Conservation (phyloP, 2,797 vertebrate genomes). For the Crocodylus rhombifer region DNA sequence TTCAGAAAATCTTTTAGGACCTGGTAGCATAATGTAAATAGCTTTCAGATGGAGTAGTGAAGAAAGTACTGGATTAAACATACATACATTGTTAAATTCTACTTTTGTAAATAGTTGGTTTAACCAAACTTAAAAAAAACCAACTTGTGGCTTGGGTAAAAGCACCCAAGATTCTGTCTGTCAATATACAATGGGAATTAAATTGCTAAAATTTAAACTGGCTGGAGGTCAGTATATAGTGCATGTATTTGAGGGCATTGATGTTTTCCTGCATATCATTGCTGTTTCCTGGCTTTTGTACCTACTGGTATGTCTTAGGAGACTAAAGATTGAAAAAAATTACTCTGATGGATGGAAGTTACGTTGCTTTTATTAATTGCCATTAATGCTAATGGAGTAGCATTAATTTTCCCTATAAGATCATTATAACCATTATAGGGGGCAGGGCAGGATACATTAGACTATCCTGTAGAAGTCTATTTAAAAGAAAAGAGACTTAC, state of each 20-base stretch:
- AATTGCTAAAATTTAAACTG: too few relatives aligned
- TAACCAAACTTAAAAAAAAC: neutral
- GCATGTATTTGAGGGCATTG: neutral
- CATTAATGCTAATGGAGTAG: neutral
- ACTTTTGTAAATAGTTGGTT: neutral
- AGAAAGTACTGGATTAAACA: neutral
- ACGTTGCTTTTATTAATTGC: neutral
- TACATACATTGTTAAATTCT: neutral
- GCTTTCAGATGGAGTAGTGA: neutral
- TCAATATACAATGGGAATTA: neutral
- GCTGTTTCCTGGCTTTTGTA: neutral
- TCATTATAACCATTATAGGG: neutral
- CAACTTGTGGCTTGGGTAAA: neutral
- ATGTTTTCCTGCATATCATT: neutral
- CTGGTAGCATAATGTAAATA: neutral
- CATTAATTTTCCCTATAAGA: neutral
- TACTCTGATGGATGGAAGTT: neutral
- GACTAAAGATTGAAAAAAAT: neutral
- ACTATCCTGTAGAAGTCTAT: neutral
- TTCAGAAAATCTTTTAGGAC: neutral
- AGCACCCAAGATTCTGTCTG: neutral
- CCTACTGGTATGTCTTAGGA: neutral
- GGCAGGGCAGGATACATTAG: neutral
- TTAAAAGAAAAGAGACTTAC: too few relatives aligned
- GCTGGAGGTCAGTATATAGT: too few relatives aligned